Conservation (phyloP, 2,888 invertebrate species). For the Nipponacmea schrenckii region DNA sequence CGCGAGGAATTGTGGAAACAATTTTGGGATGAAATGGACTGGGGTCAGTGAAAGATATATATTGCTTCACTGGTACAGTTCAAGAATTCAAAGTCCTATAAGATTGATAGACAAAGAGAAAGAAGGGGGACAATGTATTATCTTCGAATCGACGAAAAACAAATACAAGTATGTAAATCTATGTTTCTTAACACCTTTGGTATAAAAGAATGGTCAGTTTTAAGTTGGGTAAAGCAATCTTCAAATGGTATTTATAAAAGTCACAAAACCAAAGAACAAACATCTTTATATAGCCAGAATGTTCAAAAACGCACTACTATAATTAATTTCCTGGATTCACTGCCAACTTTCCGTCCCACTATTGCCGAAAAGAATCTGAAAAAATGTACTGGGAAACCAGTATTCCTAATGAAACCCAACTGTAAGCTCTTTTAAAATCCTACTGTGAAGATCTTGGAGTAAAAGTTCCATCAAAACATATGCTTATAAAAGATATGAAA, state of each 20-base stretch:
- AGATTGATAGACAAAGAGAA: background rate
- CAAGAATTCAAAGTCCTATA: background rate
- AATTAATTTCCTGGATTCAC: background rate
- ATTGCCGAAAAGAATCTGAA: background rate
- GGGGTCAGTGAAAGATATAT: conserved; percentile 9
- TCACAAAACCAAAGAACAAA: background rate
- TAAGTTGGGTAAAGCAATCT: conserved; percentile 1
- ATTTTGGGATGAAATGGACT: conserved; percentile 7
- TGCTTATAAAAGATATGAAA: background rate
- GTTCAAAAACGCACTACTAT: background rate
- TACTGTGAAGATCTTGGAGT: background rate
- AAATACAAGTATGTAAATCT: conserved; percentile 1
- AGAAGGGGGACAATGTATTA: background rate
- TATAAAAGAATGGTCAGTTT: conserved; percentile 4
- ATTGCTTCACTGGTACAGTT: conserved; percentile 7
- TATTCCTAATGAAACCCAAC: background rate
- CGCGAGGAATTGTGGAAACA: background rate
- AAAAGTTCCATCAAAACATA: background rate
- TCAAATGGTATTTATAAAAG: background rate
- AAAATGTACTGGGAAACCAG: conserved; percentile 1
- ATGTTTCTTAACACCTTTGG: conserved; percentile 10
- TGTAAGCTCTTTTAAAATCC: background rate
- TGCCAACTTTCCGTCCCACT: conserved; percentile 16
- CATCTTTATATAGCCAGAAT: background rate
- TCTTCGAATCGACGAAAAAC: background rate